Base-by-base conservation (phyloP, 2,888 invertebrate species). In the Crioceris asparagi region DNA sequence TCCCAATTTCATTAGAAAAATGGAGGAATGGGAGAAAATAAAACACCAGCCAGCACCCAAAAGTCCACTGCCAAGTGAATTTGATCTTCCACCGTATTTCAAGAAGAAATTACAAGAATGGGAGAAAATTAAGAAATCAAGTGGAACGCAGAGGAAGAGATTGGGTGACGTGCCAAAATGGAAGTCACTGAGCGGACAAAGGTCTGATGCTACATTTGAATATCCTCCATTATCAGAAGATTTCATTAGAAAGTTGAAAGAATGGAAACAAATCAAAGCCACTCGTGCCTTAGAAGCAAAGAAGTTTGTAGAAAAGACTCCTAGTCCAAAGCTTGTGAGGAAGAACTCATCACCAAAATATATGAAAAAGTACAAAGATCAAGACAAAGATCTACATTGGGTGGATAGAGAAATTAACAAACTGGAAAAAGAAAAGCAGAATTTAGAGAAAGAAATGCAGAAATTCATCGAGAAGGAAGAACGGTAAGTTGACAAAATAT, bases 51-150 rank as follows among this genome's bases (percentile, higher is more conserved):
- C 58, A 1, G 39, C 47, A 4, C 44, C 40, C 10, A 43, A 46
- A 26, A 44, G 31, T 15, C 65, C 55, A 51, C 52, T 67, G 39
- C 54, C 66, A 8, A 64, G 65, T 10, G 81, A 83, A 49, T 81
- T 82, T 38, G 78, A 82, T 54, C 60, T 86, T 4, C 80, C 83
- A 1, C 77, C 83, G 1, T 84, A 85, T 52, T 86, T 86, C 56
- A 74, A 79, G 33, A 84, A 84, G 60, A 90, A 88, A 59, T 65
- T 91, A 17, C 78, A 81, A 46, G 88, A 90, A 60, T 91, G 90
- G 91, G 82, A 90, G 54, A 75, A 77, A 36, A 77, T 75, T 53
- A 79, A 77, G 52, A 78, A 69, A 43, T 59, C 60, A 7, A 49
- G 53, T 3, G 43, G 57, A 50, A 38, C 19, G 43, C 46, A 52